These are phyloP conservation scores for Sapajus apella DNA, from an alignment of 2,113 vertebrate species.

Conservation along the genomic window DNA sequence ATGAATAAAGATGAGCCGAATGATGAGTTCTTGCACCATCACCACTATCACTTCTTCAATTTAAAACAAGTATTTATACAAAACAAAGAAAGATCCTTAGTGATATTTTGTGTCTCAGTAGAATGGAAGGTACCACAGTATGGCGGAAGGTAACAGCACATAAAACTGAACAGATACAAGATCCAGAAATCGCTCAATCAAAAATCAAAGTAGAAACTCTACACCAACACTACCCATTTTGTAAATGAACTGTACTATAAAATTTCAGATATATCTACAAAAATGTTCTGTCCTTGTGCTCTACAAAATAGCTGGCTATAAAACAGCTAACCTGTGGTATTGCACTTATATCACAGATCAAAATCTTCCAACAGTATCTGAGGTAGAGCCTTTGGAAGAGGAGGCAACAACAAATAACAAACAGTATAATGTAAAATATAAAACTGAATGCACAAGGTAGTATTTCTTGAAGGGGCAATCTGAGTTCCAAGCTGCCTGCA, in stretches of 20 bases:
- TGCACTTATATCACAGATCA: constrained; percentile 9
- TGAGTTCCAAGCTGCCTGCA: neutral
- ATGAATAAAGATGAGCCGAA: constrained; percentile 16
- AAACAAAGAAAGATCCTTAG: neutral
- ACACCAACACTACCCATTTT: neutral
- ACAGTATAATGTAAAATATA: neutral
- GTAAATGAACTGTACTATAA: constrained; percentile 12
- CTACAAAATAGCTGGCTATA: neutral
- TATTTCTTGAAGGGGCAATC: neutral
- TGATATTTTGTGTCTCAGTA: neutral
- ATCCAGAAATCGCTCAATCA: constrained; percentile 26
- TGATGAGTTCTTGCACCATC: neutral
- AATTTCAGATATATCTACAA: neutral
- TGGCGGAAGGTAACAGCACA: neutral
- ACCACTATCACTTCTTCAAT: neutral
- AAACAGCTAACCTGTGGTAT: neutral
- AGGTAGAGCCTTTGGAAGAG: neutral
- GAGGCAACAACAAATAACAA: neutral
- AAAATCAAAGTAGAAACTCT: constrained; percentile 29
- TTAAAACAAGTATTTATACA: neutral
- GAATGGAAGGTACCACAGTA: neutral
- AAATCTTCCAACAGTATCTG: neutral
- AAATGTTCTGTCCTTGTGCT: neutral
- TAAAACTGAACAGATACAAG: neutral
- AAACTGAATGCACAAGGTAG: neutral